phyloP scores from a whole-genome alignment of 2,888 invertebrate species.

The Tridacna crocea region DNA sequence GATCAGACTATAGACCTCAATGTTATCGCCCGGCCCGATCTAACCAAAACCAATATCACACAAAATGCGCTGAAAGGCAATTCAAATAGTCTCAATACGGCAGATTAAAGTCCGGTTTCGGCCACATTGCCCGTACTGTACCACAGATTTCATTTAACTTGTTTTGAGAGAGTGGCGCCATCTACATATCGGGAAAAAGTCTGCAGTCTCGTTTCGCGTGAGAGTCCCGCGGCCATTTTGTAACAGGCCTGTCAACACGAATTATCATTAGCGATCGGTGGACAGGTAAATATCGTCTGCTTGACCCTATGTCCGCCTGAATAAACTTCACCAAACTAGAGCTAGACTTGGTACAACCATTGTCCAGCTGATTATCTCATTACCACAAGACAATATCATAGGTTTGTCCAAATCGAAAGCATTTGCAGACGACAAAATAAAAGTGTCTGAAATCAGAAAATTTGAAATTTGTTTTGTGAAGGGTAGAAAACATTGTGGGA shows the following conservation, averaged over 20 bases:
- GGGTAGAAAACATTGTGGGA: too few species aligned
- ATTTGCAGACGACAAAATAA: too few species aligned
- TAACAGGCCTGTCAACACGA: constrained; percentile 46
- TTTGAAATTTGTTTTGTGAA: too few species aligned
- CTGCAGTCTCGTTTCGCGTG: constrained; percentile 23
- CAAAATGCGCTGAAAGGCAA: constrained; percentile 62
- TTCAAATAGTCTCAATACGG: constrained; percentile 45
- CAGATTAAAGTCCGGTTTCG: constrained; percentile 50
- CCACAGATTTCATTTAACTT: constrained; percentile 50
- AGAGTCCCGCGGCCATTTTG: constrained; percentile 44
- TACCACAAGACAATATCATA: too few species aligned
- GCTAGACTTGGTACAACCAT: too few species aligned
- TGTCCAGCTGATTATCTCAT: too few species aligned
- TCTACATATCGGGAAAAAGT: constrained; percentile 28
- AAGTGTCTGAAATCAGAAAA: too few species aligned
- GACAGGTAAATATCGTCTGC: constrained; percentile 7
- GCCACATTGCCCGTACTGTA: constrained; percentile 10
- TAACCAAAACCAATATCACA: constrained; percentile 43
- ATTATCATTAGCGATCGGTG: constrained; percentile 44
- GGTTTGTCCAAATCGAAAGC: too few species aligned
- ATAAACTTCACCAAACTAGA: too few species aligned
- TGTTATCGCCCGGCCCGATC: constrained; percentile 38
- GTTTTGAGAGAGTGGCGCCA: constrained; percentile 41
- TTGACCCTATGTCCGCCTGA: not conserved
- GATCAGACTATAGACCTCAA: constrained; percentile 11